Conservation (phyloP, 2,888 invertebrate species). For the Tetanocera ferruginea region DNA sequence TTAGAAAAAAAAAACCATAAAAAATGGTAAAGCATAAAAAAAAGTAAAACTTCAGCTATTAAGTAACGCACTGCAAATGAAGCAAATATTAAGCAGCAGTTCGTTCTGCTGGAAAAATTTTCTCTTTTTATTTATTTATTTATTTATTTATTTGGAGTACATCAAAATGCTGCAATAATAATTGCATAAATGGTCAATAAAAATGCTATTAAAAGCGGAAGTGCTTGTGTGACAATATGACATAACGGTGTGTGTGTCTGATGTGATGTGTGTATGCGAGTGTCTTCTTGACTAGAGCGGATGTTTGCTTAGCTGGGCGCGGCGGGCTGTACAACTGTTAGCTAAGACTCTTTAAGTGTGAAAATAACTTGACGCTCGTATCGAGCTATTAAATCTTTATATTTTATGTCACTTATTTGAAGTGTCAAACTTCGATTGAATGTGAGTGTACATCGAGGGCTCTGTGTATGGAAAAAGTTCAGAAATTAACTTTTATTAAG, state of each 20-base stretch:
- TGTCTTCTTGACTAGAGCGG: neutral
- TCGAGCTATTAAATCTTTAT: conserved; percentile 24
- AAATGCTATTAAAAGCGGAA: conserved; percentile 28
- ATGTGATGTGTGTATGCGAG: neutral
- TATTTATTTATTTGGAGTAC: conserved; percentile 5
- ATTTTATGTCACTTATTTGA: conserved; percentile 20
- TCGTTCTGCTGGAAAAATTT: no score
- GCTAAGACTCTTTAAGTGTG: conserved; percentile 4
- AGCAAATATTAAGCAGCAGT: neutral
- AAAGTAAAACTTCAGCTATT: conserved; percentile 8
- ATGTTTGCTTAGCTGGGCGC: neutral
- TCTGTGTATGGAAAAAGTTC: no score
- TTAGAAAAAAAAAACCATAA: neutral
- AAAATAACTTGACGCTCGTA: conserved; percentile 7
- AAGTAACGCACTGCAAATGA: conserved; percentile 3
- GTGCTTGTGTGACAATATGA: conserved; percentile 21
- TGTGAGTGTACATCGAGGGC: neutral
- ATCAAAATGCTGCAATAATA: conserved; percentile 33
- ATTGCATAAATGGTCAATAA: conserved; percentile 36
- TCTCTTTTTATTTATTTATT: neutral
- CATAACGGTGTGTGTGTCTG: neutral
- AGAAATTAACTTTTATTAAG: no score
- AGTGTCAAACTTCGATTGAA: conserved; percentile 15
- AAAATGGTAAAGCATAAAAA: neutral
- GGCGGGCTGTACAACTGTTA: neutral